phyloP scores from a whole-genome alignment of 2,113 vertebrate species.

The Macheiramphus alcinus region DNA sequence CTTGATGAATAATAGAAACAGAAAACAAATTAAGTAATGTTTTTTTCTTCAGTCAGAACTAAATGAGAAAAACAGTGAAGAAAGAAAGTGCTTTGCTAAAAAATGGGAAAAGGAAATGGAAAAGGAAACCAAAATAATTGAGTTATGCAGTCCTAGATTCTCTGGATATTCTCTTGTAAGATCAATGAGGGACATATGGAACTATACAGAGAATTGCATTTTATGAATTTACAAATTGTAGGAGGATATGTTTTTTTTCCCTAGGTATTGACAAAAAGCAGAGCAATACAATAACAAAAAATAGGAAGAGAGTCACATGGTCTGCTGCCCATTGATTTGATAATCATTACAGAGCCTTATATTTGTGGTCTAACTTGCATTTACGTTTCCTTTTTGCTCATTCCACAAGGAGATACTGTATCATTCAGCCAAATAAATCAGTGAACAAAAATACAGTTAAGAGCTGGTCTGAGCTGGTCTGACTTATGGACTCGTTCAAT shows the following conservation, averaged over 20 bases:
- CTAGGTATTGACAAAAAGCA: background rate
- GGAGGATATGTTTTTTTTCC: rapidly evolving
- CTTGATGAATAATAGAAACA: background rate
- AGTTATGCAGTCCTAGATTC: background rate
- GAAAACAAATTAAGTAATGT: background rate
- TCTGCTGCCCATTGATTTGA: background rate
- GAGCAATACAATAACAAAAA: background rate
- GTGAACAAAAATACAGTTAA: slow-evolving; percentile 46
- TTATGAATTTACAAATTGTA: background rate
- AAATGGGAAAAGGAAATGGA: background rate
- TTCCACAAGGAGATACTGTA: background rate
- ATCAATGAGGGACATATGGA: background rate
- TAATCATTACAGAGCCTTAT: background rate
- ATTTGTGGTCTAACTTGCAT: slow-evolving; percentile 9
- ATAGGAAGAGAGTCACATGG: background rate
- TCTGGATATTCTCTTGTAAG: background rate
- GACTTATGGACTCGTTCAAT: slow-evolving; percentile 60
- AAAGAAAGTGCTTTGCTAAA: background rate
- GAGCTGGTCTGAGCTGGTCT: slow-evolving; percentile 7
- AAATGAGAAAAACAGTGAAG: background rate
- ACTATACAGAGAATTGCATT: background rate
- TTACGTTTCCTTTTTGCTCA: slow-evolving; percentile 26
- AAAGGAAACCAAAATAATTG: slow-evolving; percentile 34
- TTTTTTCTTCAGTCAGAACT: background rate
- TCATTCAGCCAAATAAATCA: slow-evolving; percentile 61